Percentiles rank a stretch among this genome's conserved stretches.
These are phyloP conservation scores for Anguilla japonica DNA, from an alignment of 2,113 vertebrate genomes.

Conservation along the genomic window DNA sequence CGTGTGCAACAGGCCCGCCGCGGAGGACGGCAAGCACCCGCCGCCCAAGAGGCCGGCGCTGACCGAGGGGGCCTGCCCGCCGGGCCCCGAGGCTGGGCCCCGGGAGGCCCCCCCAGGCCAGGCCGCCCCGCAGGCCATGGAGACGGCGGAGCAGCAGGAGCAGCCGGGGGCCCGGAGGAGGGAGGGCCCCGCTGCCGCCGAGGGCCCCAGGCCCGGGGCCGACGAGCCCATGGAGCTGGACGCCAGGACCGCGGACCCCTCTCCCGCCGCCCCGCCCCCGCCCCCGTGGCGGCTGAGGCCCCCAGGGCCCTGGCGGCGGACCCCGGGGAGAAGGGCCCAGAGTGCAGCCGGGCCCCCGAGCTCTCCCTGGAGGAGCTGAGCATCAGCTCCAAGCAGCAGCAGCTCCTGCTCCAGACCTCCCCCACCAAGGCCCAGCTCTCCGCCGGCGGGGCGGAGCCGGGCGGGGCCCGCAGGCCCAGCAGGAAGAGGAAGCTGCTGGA, in stretches of 20 bases:
- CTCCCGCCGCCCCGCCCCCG: conserved; percentile 43
- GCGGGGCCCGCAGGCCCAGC: conserved; percentile 66
- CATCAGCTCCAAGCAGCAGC: conserved; percentile 79
- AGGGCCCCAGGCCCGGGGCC: conserved; percentile 58
- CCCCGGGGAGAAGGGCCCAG: conserved; percentile 67
- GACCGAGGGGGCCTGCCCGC: conserved; percentile 62
- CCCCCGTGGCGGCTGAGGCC: conserved; percentile 52
- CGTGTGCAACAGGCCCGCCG: conserved; percentile 75
- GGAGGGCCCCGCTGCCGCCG: conserved; percentile 59
- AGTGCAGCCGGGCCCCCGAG: conserved; percentile 76
- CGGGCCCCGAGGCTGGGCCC: conserved; percentile 66
- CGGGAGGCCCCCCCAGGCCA: conserved; percentile 66
- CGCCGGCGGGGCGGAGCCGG: conserved; percentile 49
- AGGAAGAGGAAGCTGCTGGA: conserved; percentile 86
- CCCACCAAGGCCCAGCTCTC: conserved; percentile 50
- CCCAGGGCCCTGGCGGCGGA: conserved; percentile 44
- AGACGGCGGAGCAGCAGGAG: conserved; percentile 58
- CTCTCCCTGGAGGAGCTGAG: conserved; percentile 94
- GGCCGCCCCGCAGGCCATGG: conserved; percentile 54
- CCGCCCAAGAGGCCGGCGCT: conserved; percentile 76
- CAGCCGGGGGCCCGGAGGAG: conserved; percentile 48
- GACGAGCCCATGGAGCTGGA: conserved; percentile 88
- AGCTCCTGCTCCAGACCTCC: conserved; percentile 31
- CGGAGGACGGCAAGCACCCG: conserved; percentile 81
- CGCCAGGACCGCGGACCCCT: conserved; percentile 54